Evolutionary conservation across 1,140 invertebrate genomes (phyloP), one percentile per base, ranked within the genome.

Genomic region (Brachionus sp.): DNA sequence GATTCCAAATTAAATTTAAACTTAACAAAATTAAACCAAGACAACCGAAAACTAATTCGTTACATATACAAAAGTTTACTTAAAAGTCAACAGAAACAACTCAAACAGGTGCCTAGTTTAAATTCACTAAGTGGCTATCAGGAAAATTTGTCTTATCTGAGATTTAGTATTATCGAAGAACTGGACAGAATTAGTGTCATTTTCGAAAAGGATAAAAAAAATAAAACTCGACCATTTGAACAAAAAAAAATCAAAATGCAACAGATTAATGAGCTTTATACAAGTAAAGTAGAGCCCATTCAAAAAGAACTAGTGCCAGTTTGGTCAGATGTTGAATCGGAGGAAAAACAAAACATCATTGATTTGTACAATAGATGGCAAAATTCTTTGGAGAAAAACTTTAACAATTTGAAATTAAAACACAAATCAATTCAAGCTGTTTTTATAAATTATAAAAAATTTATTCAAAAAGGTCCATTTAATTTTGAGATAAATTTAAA

Each of bases 301-400:
- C 70, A 75, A 46, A 46, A 75, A 42, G 70, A 75, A 46, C 9
- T 75, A 5, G 44, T 75, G 37, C 70, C 70, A 29, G 42, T 25
- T 25, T 75, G 70, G 70, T 75, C 70, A 19, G 46, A 46, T 25
- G 44, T 75, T 10, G 70, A 46, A 50, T 23, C 23, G 3, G 42
- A 75, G 2, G 70, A 75, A 75, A 75, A 46, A 46, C 5, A 4
- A 1, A 39, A 39, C 23, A 75, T 75, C 9, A 9, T 75, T 46
- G 70, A 75, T 16, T 75, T 75, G 42, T 75, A 75, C 70, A 44
- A 42, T 5, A 75, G 42, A 75, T 75, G 70, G 70, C 39, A 75
- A 75, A 29, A 6, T 25, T 75, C 70, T 12, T 46, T 75, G 42
- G 39, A 75, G 10, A 75, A 75, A 7, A 44, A 75, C 25, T 75